Evolutionary conservation across 2,888 invertebrate species (phyloP).

Genomic region (Timema cristinae): DNA sequence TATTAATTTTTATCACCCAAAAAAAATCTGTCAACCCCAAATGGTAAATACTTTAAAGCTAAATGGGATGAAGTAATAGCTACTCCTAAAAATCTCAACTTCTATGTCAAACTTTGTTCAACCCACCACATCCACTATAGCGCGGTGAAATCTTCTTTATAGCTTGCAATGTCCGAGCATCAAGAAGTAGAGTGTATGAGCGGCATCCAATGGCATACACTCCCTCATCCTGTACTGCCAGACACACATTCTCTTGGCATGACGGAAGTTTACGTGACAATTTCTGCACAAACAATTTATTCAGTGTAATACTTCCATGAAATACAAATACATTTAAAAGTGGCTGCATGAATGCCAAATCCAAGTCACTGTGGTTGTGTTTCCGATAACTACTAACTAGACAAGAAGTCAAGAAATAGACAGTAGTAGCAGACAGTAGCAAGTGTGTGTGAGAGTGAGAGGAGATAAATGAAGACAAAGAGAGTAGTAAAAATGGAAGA

Average conservation of each 20-base stretch:
- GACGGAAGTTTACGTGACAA: conserved; percentile 82
- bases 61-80: neutral
- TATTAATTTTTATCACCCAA: no score
- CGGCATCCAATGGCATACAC: conserved; percentile 93
- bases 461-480: no score
- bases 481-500: no score
- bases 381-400: no score
- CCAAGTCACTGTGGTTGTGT: no score
- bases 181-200: conserved; percentile 84
- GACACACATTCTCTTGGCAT: conserved; percentile 88
- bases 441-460: no score
- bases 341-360: no score
- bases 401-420: no score
- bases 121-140: conserved; percentile 79
- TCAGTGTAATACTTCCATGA: no score
- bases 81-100: neutral
- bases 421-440: no score
- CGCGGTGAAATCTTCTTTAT: conserved; percentile 78
- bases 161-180: conserved; percentile 80
- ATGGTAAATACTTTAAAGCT: neutral
- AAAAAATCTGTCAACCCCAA: neutral
- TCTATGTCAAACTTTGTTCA: neutral
- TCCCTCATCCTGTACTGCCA: conserved; percentile 80
- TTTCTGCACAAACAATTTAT: conserved; percentile 48
- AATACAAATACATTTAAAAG: no score